These are phyloP conservation scores for Eustalomyia histrio DNA, from an alignment of 2,888 invertebrate genomes.

Conservation along the genomic window DNA sequence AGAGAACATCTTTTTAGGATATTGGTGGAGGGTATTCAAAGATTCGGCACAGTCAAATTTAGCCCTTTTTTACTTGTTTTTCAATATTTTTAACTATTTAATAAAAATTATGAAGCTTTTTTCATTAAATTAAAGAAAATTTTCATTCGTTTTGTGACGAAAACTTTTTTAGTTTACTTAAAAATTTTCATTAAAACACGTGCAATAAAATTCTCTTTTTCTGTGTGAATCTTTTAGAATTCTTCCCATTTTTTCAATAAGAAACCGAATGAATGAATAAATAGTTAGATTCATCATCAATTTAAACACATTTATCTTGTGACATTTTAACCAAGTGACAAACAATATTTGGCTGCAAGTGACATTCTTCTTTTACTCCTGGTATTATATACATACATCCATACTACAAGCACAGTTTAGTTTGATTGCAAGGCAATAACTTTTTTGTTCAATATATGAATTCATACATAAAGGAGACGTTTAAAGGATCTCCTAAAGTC, in stretches of 20 bases:
- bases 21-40: too few relatives aligned
- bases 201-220: too few relatives aligned
- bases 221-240: neutral
- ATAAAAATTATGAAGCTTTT: too few relatives aligned
- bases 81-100: too few relatives aligned
- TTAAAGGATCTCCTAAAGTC: neutral
- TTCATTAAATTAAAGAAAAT: too few relatives aligned
- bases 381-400: neutral
- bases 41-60: too few relatives aligned
- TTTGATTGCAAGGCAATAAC: constrained; percentile 13
- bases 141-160: too few relatives aligned
- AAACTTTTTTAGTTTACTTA: too few relatives aligned
- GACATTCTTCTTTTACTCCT: constrained; percentile 35
- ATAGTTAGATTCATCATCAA: constrained; percentile 44
- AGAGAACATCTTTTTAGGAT: too few relatives aligned
- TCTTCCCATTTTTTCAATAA: constrained; percentile 5
- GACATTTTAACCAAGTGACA: constrained; percentile 60
- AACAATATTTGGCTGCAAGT: constrained; percentile 61
- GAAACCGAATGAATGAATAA: constrained; percentile 34
- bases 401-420: neutral
- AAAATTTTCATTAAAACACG: too few relatives aligned
- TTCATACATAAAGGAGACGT: neutral
- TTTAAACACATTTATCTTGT: constrained; percentile 49
- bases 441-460: constrained; percentile 4
- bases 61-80: too few relatives aligned